These are phyloP conservation scores for Drosophila sulfurigaster DNA, from an alignment of 1,140 invertebrate genomes.

Conservation along the genomic window DNA sequence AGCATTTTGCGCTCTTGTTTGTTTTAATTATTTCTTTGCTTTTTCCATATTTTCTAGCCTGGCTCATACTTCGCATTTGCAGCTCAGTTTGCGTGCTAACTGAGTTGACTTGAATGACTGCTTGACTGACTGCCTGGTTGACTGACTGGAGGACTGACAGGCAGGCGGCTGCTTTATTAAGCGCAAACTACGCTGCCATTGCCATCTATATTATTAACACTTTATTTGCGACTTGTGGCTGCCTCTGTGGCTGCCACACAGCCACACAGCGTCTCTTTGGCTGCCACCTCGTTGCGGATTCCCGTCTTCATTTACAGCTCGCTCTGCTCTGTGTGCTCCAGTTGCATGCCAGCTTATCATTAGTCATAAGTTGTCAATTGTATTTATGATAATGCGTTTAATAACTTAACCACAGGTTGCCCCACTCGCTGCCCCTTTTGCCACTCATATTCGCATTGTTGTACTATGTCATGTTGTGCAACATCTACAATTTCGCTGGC, in stretches of 20 bases:
- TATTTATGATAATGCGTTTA: conserved; percentile 83
- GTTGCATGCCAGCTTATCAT: conserved; percentile 82
- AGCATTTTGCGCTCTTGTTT: conserved; percentile 82
- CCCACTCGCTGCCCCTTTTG: conserved; percentile 1
- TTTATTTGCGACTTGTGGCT: conserved; percentile 66
- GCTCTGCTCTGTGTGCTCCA: conserved; percentile 20
- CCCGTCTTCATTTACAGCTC: conserved; percentile 22
- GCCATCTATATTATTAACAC: conserved; percentile 83
- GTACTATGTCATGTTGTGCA: conserved; percentile 36
- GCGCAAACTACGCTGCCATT: conserved; percentile 76
- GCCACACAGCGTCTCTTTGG: background rate
- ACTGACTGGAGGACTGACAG: conserved; percentile 41
- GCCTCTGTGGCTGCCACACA: background rate
- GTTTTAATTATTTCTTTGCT: conserved; percentile 84
- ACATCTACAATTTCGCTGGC: conserved; percentile 41
- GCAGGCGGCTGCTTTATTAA: conserved; percentile 77
- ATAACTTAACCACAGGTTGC: conserved; percentile 76
- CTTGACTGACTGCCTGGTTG: conserved; percentile 11
- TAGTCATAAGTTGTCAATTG: conserved; percentile 83
- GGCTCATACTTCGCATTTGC: conserved; percentile 41
- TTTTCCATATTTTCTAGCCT: conserved; percentile 55
- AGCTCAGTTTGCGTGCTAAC: conserved; percentile 68
- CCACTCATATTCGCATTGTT: conserved; percentile 49
- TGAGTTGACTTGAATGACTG: conserved; percentile 41
- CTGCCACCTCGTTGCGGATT: conserved; percentile 15